Evolutionary conservation across 2,113 vertebrate species (phyloP).

Genomic region (Lepus americanus): DNA sequence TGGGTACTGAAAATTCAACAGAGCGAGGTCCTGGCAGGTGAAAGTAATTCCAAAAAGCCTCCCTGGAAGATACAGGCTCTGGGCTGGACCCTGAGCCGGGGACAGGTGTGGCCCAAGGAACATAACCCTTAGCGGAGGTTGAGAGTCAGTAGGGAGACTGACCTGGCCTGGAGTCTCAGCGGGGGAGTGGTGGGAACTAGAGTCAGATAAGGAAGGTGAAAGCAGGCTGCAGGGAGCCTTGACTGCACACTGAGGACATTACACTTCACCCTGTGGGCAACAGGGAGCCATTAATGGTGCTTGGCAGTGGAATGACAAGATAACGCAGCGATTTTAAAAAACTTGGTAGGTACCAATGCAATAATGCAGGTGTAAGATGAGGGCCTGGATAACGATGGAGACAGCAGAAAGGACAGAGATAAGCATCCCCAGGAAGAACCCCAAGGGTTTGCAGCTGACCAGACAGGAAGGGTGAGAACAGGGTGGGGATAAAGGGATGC

Average conservation of each 20-base stretch:
- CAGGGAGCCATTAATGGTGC: conserved; percentile 78
- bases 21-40: conserved; percentile 59
- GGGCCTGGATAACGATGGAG: conserved; percentile 64
- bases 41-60: conserved; percentile 70
- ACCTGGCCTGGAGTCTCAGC: conserved; percentile 84
- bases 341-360: conserved; percentile 58
- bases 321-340: conserved; percentile 69
- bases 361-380: conserved; percentile 50
- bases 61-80: conserved; percentile 40
- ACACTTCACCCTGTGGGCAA: conserved; percentile 83
- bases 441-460: not conserved
- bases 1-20: conserved; percentile 62
- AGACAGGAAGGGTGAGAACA: not conserved
- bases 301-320: conserved; percentile 77
- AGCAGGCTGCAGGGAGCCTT: conserved; percentile 81
- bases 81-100: conserved; percentile 53
- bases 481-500: not conserved
- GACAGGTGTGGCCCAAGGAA: conserved; percentile 55
- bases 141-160: conserved; percentile 79
- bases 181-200: conserved; percentile 81
- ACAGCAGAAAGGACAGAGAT: conserved; percentile 50
- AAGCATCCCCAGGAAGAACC: conserved; percentile 20
- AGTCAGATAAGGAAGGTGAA: conserved; percentile 80
- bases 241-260: conserved; percentile 79
- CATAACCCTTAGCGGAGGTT: conserved; percentile 67